phyloP scores from a whole-genome alignment of 2,113 vertebrate genomes.

The Pan troglodytes region NHGRI_mPanTro3-v2.1_pri NC_072410.2:69192501-69193000 shows the following conservation, averaged over 20 bases:
- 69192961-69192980: not conserved
- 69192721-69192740: not conserved
- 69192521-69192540: not conserved
- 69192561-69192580: not conserved
- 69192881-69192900: not conserved
- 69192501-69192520: not conserved
- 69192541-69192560: not conserved
- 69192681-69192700: not conserved
- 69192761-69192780: not conserved
- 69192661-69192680: not conserved
- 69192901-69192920: not conserved
- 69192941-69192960: not conserved
- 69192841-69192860: not conserved
- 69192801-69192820: not conserved
- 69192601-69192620: not conserved
- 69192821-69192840: not conserved
- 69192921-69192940: not conserved
- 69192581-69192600: not conserved
- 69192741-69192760: not conserved
- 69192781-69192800: not conserved
- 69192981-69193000: not conserved
- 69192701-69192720: not conserved
- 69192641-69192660: not conserved
- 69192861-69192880: not conserved
- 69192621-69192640: not conserved